A percentile compares a stretch with the other conserved stretches of the same genome.
Conservation (phyloP, 1,140 invertebrate genomes). For the Tetranychus cinnabarinus region DNA sequence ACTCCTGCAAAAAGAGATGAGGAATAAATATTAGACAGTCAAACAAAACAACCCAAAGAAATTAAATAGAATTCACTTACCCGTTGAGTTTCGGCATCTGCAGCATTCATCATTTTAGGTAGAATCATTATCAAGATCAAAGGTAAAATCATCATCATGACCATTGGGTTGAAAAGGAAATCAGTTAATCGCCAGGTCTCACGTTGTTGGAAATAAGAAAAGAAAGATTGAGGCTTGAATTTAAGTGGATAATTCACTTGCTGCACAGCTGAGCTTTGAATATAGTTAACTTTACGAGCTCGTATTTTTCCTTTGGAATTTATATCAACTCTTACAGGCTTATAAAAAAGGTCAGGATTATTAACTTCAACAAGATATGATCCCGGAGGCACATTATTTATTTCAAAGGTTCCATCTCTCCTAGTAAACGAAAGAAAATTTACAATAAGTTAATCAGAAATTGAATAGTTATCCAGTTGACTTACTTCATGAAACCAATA, state of each 20-base stretch:
- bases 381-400: constrained; percentile 70
- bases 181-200: constrained; percentile 88
- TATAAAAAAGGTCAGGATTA: constrained; percentile 71
- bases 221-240: constrained; percentile 51
- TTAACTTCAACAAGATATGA: constrained; percentile 88
- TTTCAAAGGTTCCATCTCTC: constrained; percentile 69
- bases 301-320: constrained; percentile 87
- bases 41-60: not conserved
- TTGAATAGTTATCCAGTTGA: constrained; percentile 1
- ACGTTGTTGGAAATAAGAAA: constrained; percentile 72
- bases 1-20: constrained; percentile 32
- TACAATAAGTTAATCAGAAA: not conserved
- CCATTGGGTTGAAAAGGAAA: constrained; percentile 88
- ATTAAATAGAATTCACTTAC: constrained; percentile 18
- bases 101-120: constrained; percentile 73
- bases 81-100: constrained; percentile 72
- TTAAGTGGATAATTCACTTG: constrained; percentile 75
- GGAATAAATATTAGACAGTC: not conserved
- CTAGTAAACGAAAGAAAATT: constrained; percentile 20
- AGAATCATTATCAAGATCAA: constrained; percentile 69
- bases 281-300: constrained; percentile 75
- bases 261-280: constrained; percentile 54
- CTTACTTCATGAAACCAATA: constrained; percentile 50
- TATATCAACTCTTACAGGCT: constrained; percentile 77
- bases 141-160: constrained; percentile 87